Base-by-base conservation (phyloP, 2,888 invertebrate genomes). In the Microctonus aethiopoides region DNA sequence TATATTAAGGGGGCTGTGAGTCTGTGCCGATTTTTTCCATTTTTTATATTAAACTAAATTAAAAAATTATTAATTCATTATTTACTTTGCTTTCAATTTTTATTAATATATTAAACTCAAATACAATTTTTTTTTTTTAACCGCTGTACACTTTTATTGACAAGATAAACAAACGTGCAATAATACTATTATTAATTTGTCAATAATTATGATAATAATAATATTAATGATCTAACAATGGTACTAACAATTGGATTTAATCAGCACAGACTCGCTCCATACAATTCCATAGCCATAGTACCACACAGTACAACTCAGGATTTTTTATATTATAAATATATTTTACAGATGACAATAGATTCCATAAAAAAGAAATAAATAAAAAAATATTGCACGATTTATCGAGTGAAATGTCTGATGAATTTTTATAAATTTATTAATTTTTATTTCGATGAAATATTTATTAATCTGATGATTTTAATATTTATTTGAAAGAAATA, bases 221-320 rank as follows among this genome's bases (percentile, higher is more conserved):
- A 7, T 20, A 59, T 20, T 16, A 46, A 20, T 46, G 7, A 46
- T 46, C 16, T 16, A 16, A 61, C 2, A 20, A 13, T n/a, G 64
- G 54, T 36, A 54, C 34, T 54, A 34, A 54, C 34, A 29, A 32
- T 56, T 46, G 41, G 60, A 66, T 39, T 16, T 41, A 60, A 74
- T 76, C 79, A 79, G 77, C 77, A 76, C 72, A 75, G 77, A 77
- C 71, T 76, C 71, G 74, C 75, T 70, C 73, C 77, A 79, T 77
- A 80, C 81, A 82, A 83, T 83, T 86, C 85, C 84, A 86, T 86
- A 86, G 84, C 85, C 86, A 85, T 86, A 86, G 85, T 84, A 86
- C 85, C 86, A 85, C 80, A 82, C 85, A 86, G 86, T 86, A 86
- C 86, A 86, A 86, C 86, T 85, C 86, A 86, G 85, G 86, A 85